Evolutionary conservation across 2,797 vertebrate genomes (phyloP).

Genomic region (Anableps anableps): DNA sequence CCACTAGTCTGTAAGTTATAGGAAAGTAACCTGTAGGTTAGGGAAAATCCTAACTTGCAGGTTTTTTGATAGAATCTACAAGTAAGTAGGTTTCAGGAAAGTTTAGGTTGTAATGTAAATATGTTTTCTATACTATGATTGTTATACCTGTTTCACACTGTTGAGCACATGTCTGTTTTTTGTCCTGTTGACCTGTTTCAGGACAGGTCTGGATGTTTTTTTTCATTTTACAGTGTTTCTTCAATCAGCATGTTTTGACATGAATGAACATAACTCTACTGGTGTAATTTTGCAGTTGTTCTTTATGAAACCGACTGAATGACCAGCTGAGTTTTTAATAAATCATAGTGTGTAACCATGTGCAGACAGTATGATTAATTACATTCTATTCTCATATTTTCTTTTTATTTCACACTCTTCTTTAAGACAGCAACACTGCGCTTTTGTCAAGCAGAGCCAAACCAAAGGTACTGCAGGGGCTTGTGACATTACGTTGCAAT

Average conservation of each 20-base stretch:
- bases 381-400: neutral
- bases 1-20: neutral
- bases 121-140: neutral
- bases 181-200: neutral
- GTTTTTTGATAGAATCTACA: neutral
- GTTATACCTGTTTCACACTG: neutral
- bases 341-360: neutral
- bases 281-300: neutral
- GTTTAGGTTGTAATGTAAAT: neutral
- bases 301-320: neutral
- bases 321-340: neutral
- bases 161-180: neutral
- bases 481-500: neutral
- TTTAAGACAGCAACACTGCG: neutral
- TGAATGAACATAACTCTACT: neutral
- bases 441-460: neutral
- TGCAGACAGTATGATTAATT: neutral
- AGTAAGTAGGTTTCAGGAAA: neutral
- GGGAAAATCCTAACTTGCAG: neutral
- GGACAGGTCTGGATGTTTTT: neutral
- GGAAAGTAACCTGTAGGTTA: neutral
- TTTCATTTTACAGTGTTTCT: neutral
- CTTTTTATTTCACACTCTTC: neutral
- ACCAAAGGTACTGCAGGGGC: neutral
- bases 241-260: neutral